A percentile compares a stretch with the other conserved stretches of the same genome.
phyloP scores from a whole-genome alignment of 2,113 vertebrate genomes.

The Sisor rabdophorus region DNA sequence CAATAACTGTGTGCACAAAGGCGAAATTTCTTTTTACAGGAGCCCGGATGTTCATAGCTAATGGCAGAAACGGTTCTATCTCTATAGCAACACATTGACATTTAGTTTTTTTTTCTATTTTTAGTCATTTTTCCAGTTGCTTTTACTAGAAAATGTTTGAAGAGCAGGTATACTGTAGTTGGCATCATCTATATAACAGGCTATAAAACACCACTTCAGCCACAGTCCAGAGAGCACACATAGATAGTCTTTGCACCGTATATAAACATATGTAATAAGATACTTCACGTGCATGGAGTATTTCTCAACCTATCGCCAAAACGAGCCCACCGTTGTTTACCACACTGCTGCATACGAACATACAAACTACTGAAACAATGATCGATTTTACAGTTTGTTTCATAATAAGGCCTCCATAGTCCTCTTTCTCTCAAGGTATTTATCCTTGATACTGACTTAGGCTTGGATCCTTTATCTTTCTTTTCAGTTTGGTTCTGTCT shows the following conservation, averaged over 20 bases:
- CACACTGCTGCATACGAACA: conserved; percentile 47
- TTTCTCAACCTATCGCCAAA: conserved; percentile 75
- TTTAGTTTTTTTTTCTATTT: conserved; percentile 73
- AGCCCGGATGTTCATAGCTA: conserved; percentile 78
- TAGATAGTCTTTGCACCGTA: conserved; percentile 82
- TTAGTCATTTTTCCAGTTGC: conserved; percentile 56
- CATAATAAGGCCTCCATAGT: conserved; percentile 81
- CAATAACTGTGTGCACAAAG: conserved; percentile 45
- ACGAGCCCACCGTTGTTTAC: conserved; percentile 57
- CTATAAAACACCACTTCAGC: conserved; percentile 90
- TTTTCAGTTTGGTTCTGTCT: conserved; percentile 23
- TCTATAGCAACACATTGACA: conserved; percentile 95
- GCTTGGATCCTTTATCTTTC: conserved; percentile 25
- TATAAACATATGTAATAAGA: conserved; percentile 99
- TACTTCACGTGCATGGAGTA: conserved; percentile 99
- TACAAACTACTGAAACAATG: conserved; percentile 60
- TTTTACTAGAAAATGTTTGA: conserved; percentile 78
- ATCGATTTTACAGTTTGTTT: conserved; percentile 81
- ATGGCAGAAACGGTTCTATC: conserved; percentile 88
- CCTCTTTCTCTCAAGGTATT: conserved; percentile 73
- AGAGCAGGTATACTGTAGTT: conserved; percentile 86
- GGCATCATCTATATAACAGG: conserved; percentile 96
- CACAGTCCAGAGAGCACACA: conserved; percentile 89
- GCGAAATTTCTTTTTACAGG: conserved; percentile 59
- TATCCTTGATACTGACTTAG: conserved; percentile 22